These are phyloP conservation scores for Varroa destructor DNA, from an alignment of 1,140 invertebrate genomes.

Conservation along the genomic window DNA sequence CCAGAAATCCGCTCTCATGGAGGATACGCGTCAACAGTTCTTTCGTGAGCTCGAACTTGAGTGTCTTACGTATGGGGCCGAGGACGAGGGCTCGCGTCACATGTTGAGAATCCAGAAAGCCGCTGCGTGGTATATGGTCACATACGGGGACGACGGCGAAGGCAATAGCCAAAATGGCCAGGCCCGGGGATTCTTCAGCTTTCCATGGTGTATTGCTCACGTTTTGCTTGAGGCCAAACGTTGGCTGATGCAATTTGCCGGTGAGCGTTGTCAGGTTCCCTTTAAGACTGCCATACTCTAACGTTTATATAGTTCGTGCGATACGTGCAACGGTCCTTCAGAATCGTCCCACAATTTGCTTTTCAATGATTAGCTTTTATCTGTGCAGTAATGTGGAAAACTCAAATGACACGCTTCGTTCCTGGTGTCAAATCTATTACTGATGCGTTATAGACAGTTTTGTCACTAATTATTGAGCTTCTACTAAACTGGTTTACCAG, in stretches of 20 bases:
- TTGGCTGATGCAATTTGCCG: not conserved
- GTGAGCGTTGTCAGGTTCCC: too few relatives aligned
- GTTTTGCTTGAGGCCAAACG: conserved; percentile 30
- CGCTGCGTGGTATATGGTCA: conserved; percentile 36
- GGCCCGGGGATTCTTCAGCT: conserved; percentile 29
- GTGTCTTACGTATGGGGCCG: conserved; percentile 1
- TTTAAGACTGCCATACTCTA: too few relatives aligned
- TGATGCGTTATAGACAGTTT: too few relatives aligned
- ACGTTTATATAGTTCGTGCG: too few relatives aligned
- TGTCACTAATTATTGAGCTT: too few relatives aligned
- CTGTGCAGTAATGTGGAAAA: too few relatives aligned
- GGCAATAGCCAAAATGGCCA: not conserved
- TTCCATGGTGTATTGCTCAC: conserved; percentile 32
- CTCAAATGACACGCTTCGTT: too few relatives aligned
- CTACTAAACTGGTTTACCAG: too few relatives aligned
- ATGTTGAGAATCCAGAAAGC: conserved; percentile 34
- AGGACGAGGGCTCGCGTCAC: conserved; percentile 24
- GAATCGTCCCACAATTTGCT: too few relatives aligned
- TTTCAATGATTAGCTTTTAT: too few relatives aligned
- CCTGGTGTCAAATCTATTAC: too few relatives aligned
- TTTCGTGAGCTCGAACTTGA: conserved; percentile 29
- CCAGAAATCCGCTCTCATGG: conserved; percentile 27
- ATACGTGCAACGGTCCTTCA: too few relatives aligned
- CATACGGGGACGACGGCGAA: conserved; percentile 31
- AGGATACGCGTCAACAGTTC: conserved; percentile 29